Base-by-base conservation (phyloP, 1,140 invertebrate species). In the Penaeus chinensis region DNA sequence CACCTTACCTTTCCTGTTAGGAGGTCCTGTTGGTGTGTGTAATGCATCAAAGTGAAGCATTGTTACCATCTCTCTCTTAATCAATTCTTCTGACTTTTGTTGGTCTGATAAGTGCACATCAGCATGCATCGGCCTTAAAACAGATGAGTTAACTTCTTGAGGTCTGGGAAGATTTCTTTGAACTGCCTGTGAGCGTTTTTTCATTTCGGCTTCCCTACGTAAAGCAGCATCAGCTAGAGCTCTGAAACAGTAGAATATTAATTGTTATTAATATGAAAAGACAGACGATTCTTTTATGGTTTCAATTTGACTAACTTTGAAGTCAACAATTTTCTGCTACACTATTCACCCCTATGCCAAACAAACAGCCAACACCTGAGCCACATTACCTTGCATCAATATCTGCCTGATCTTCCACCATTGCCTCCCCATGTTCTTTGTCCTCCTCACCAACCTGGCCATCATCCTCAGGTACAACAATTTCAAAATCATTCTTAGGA, bases 401-500 rank as follows among this genome's bases (percentile, higher is more conserved):
- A 92, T 99, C 98, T 0, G 97, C 96, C 92, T 99, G 97, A 93
- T 98, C 97, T 91, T 97, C 95, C 2, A 95, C 91, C 0, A 93
- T 65, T 11, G 80, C 91, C 16, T 93, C 91, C n/a, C 92, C 91
- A 13, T 92, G 90, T 11, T 93, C 91, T 0, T 92, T 90, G 22
- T 93, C 90, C 0, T 90, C 92, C 61, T 93, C 93, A 5, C 93
- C 93, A 22, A 85, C 90, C 20, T 92, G 94, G 20, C 93, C 93
- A 42, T 94, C 93, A 90, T 98, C 96, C 65, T 98, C 97, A 0
- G 98, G 97, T 18, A 99, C 96, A 69, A 99, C 98, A 91, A 99
- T 99, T 93, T 99, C 98, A 93, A 98, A 99, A 93, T 99, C 98
- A 92, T 99, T 99, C 88, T 96, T 96, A 0, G 99, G 99, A 47